These are phyloP conservation scores for Leptodactylus fallax DNA, from an alignment of 2,797 vertebrate genomes.

Conservation along the genomic window DNA sequence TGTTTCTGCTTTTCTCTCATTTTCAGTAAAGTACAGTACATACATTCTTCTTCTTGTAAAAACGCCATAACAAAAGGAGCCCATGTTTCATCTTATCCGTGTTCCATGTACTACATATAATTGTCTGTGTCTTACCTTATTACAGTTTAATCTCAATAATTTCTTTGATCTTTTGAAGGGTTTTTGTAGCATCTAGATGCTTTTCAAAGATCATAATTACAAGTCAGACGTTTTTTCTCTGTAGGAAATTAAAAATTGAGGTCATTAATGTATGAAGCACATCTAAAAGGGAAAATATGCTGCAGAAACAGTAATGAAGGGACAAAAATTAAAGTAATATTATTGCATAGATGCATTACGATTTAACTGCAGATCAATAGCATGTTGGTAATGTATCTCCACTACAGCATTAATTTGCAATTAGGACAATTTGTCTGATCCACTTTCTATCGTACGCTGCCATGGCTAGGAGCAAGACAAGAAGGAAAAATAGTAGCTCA, in stretches of 20 bases:
- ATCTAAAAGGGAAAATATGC: slow-evolving; percentile 73
- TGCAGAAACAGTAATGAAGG: slow-evolving; percentile 75
- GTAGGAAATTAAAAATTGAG: slow-evolving; percentile 75
- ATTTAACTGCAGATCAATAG: slow-evolving; percentile 80
- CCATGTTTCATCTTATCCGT: slow-evolving; percentile 34
- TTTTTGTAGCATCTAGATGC: slow-evolving; percentile 66
- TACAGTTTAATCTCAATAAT: slow-evolving; percentile 61
- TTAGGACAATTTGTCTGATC: slow-evolving; percentile 77
- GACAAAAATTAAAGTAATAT: slow-evolving; percentile 71
- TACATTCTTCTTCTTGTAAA: slow-evolving; percentile 23
- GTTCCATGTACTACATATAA: slow-evolving; percentile 45
- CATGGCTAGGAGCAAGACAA: background rate
- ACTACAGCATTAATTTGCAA: slow-evolving; percentile 79
- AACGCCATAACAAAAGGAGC: slow-evolving; percentile 23
- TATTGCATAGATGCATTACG: slow-evolving; percentile 72
- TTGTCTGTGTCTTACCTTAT: slow-evolving; percentile 65
- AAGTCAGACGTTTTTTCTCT: slow-evolving; percentile 71
- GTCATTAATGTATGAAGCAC: slow-evolving; percentile 75
- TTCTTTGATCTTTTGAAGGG: slow-evolving; percentile 68
- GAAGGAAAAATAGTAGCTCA: slow-evolving; percentile 11
- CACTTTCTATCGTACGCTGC: slow-evolving; percentile 59
- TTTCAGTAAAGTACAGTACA: slow-evolving; percentile 3
- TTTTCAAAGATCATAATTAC: slow-evolving; percentile 71
- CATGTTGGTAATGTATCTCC: slow-evolving; percentile 80
- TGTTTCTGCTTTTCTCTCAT: background rate